Conservation (phyloP, 2,797 vertebrate genomes). For the Astyanax mexicanus region DNA sequence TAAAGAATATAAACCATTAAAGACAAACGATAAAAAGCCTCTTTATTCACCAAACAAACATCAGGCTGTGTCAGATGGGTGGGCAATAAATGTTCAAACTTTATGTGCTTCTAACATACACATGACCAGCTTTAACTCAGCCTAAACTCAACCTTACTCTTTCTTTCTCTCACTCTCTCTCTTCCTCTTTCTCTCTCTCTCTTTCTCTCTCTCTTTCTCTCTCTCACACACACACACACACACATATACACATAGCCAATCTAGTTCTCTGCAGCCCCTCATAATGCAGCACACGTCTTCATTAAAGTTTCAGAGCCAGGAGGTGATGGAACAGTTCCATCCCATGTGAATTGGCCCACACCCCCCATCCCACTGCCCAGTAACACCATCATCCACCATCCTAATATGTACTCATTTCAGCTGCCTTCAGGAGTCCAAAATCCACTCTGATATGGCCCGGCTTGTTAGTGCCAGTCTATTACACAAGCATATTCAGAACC, state of each 20-base stretch:
- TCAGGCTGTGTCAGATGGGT: background rate
- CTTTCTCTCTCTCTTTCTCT: no score
- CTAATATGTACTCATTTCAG: background rate
- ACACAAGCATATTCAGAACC: constrained; percentile 5
- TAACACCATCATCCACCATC: background rate
- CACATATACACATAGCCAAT: constrained; percentile 1
- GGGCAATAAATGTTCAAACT: no score
- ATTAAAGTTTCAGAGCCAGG: constrained; percentile 47
- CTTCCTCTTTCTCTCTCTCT: no score
- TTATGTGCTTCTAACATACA: background rate
- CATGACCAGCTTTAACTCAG: background rate
- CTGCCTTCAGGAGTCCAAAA: constrained; percentile 1
- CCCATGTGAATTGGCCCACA: background rate
- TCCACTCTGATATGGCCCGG: background rate
- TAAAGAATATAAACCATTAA: background rate
- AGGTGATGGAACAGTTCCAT: background rate
- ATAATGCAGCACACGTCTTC: constrained; percentile 16
- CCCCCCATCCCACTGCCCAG: background rate
- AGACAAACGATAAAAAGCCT: background rate
- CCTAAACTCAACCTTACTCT: background rate
- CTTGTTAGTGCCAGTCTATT: constrained; percentile 17
- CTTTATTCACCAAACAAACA: background rate
- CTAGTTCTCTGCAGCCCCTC: constrained; percentile 28
- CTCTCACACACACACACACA: no score
- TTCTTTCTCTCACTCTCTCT: background rate